phyloP scores from a whole-genome alignment of 2,888 invertebrate species.

The Atherix ibis region DNA sequence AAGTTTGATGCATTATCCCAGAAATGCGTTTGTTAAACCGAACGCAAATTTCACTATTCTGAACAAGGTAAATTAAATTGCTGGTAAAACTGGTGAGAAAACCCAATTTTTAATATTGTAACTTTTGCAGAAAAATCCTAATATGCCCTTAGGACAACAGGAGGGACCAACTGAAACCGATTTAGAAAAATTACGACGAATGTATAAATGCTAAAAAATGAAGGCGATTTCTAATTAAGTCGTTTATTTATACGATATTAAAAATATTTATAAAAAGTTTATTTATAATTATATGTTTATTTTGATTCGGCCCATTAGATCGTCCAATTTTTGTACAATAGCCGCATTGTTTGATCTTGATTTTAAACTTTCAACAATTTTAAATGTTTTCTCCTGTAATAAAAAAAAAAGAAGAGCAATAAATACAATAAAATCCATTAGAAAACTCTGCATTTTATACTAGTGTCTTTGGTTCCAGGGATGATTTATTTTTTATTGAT shows the following conservation, averaged over 20 bases:
- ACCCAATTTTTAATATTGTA: background rate
- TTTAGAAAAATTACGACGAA: conserved; percentile 22
- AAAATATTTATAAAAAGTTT: too few relatives aligned
- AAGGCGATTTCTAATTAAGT: too few relatives aligned
- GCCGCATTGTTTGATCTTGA: background rate
- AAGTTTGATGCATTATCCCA: conserved; percentile 15
- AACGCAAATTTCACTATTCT: conserved; percentile 17
- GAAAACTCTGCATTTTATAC: too few relatives aligned
- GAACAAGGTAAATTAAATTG: conserved; percentile 7
- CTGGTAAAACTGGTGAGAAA: conserved; percentile 2
- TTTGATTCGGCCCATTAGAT: conserved; percentile 12
- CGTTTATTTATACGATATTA: too few relatives aligned
- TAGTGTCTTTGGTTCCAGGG: conserved; percentile 37
- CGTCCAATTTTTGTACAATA: conserved; percentile 9
- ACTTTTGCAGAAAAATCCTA: conserved; percentile 14
- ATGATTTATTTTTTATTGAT: conserved; percentile 45
- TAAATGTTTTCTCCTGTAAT: conserved; percentile 9
- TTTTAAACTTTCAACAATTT: conserved; percentile 6
- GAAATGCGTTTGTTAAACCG: conserved; percentile 12
- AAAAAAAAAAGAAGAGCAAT: background rate
- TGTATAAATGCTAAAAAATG: conserved; percentile 22
- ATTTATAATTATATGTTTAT: too few relatives aligned
- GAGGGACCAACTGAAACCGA: conserved; percentile 22
- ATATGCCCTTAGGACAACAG: conserved; percentile 22
- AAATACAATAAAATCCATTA: too few relatives aligned